Base-by-base conservation (phyloP, 2,888 invertebrate species). In the Drosophila rellima region DNA sequence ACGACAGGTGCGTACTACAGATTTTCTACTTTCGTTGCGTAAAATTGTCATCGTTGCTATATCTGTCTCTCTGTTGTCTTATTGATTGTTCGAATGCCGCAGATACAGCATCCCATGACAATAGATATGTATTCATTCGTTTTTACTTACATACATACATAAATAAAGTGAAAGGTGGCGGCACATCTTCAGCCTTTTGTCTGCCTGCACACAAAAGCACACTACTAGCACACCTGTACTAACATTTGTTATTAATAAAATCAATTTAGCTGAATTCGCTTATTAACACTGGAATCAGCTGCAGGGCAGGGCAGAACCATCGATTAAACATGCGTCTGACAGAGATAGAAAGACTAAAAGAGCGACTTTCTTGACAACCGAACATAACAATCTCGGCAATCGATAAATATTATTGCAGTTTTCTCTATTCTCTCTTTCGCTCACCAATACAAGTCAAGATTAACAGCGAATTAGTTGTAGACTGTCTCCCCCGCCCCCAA, bases 111-210 rank as follows among this genome's bases (percentile, higher is more conserved):
- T 74, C 79, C 39, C 64, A 54, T 74, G 54, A 80, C 77, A 77
- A 76, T 77, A 67, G 78, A 74, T 70, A 60, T 75, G 47, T 31
- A 74, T 79, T 78, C 70, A 81, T 78, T 81, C 79, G 70, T 72
- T 72, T 70, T 65, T 59, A 54, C 63, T 61, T 20, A 47, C 59
- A 20, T 20, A 20, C 40, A 57, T 68, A 55, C 37, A 44, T 37
- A 26, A 62, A 80, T 76, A 84, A 84, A 89, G 87, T 87, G 87
- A 87, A 87, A 87, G 87, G 87, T 82, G 88, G 51, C 59, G 79
- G 82, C 79, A 68, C 75, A 84, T 84, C 74, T 80, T 76, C 63
- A 54, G 62, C 23, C 70, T 85, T 85, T 85, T 82, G 62, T 85
- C 35, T 35, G 17, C 1, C 39, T 39, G 29, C 42, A 70, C 45